These are phyloP conservation scores for Calameuta idolon DNA, from an alignment of 2,888 invertebrate genomes.

Conservation along the genomic window DNA sequence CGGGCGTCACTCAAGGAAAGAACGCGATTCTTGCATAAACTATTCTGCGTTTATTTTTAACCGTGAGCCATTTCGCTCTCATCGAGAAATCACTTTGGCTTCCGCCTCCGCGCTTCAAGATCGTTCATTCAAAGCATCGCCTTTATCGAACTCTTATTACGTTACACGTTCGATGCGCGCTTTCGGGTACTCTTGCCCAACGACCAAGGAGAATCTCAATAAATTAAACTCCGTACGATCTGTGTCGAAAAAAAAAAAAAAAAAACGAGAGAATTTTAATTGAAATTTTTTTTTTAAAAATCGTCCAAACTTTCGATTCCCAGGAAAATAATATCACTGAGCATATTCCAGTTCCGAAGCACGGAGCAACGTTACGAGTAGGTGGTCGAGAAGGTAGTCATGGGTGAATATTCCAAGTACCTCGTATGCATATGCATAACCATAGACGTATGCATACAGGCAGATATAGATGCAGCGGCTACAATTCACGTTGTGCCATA, in stretches of 20 bases:
- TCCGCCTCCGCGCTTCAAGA: background rate
- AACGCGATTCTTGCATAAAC: background rate
- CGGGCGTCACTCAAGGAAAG: background rate
- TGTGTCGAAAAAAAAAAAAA: no score
- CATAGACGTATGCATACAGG: background rate
- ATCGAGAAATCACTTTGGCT: background rate
- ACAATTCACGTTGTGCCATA: background rate
- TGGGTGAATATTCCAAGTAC: constrained; percentile 1
- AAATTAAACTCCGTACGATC: background rate
- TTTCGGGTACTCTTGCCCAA: background rate
- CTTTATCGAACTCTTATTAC: background rate
- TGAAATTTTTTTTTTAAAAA: background rate
- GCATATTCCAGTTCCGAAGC: background rate
- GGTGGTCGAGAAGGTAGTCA: background rate
- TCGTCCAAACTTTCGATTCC: background rate
- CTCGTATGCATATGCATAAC: background rate
- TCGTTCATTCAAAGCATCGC: background rate
- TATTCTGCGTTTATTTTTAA: constrained; percentile 38
- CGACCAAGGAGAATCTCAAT: background rate
- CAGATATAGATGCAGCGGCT: background rate
- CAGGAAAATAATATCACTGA: background rate
- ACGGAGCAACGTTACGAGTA: background rate
- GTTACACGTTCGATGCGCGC: background rate
- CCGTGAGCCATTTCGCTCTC: constrained; percentile 35
- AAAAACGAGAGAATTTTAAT: no score